phyloP scores from a whole-genome alignment of 2,113 vertebrate species.

The Jaculus jaculus region DNA sequence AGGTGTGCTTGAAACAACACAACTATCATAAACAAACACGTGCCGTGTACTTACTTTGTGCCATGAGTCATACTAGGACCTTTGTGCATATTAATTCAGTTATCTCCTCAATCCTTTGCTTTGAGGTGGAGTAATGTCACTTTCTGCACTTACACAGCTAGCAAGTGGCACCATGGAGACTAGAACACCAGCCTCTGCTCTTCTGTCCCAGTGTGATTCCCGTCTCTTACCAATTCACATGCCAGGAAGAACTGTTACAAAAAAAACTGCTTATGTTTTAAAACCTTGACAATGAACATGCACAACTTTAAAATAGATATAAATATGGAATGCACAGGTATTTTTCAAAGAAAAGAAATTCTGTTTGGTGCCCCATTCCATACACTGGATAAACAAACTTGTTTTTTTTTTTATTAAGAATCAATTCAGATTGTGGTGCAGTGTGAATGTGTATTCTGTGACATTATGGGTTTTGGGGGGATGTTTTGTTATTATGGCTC shows the following conservation, averaged over 20 bases:
- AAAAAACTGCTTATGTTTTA: neutral
- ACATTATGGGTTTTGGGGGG: too few species aligned
- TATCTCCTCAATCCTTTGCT: neutral
- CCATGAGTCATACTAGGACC: neutral
- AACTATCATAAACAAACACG: neutral
- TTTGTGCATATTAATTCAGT: neutral
- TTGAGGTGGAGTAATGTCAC: neutral
- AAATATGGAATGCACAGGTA: neutral
- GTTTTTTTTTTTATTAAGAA: neutral
- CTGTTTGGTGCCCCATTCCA: neutral
- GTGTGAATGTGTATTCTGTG: too few species aligned
- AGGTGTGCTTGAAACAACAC: neutral
- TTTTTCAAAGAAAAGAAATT: neutral
- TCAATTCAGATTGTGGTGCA: too few species aligned
- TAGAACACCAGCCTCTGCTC: neutral
- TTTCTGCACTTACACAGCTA: neutral
- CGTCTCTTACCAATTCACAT: neutral
- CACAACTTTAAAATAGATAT: neutral
- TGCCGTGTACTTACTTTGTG: neutral
- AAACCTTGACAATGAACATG: conserved; percentile 5
- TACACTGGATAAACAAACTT: neutral
- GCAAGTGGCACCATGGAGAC: neutral
- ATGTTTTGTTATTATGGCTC: too few species aligned
- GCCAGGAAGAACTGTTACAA: neutral
- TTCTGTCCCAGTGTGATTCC: neutral